These are phyloP conservation scores for Cryptocheilus praepositus DNA, from an alignment of 2,888 invertebrate species.

Conservation along the genomic window DNA sequence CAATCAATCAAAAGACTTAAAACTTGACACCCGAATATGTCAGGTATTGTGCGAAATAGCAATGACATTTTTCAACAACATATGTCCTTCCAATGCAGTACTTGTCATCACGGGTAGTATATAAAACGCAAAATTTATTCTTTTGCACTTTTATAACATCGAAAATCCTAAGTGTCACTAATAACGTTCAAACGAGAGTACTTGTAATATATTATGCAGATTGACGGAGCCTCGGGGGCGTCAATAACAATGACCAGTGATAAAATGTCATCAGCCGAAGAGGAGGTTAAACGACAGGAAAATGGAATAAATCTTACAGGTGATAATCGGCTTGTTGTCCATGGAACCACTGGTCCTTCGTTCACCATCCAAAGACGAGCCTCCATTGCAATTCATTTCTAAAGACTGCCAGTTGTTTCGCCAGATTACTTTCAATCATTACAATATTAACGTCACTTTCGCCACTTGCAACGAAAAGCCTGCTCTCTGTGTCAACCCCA, in stretches of 20 bases:
- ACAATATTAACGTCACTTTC: constrained; percentile 59
- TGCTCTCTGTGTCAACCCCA: constrained; percentile 8
- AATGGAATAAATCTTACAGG: constrained; percentile 79
- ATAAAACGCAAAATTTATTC: neutral
- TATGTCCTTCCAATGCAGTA: constrained; percentile 35
- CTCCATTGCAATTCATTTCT: constrained; percentile 73
- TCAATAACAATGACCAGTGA: constrained; percentile 44
- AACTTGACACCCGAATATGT: neutral
- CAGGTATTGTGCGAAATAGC: neutral
- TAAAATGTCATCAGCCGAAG: constrained; percentile 23
- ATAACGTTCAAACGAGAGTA: neutral
- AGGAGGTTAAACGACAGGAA: constrained; percentile 41
- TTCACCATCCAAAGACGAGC: constrained; percentile 59
- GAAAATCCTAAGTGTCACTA: neutral
- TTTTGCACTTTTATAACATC: neutral
- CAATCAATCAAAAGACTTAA: neutral
- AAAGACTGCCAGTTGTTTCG: constrained; percentile 50
- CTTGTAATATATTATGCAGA: constrained; percentile 28
- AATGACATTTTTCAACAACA: constrained; percentile 29
- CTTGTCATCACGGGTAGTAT: neutral
- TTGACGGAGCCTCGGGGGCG: constrained; percentile 44
- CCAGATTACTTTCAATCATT: constrained; percentile 61
- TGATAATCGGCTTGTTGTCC: constrained; percentile 84
- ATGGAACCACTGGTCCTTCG: constrained; percentile 69
- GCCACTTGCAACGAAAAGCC: constrained; percentile 38